Evolutionary conservation across 2,797 vertebrate species (phyloP).

Genomic region (Australoheros facetus): DNA sequence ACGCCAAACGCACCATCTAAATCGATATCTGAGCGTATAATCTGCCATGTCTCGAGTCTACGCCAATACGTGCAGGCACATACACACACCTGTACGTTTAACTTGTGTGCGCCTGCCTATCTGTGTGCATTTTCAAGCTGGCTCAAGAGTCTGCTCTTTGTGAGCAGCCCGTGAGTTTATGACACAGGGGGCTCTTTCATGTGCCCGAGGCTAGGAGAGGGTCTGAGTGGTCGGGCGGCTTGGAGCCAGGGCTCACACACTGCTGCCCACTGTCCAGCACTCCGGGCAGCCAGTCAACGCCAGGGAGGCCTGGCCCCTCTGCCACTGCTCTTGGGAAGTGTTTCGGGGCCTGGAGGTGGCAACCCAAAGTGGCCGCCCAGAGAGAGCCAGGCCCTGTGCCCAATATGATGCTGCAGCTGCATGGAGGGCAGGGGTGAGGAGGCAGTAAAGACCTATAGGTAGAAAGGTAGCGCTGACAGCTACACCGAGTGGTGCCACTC

Average conservation of each 20-base stretch:
- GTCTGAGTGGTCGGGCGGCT: constrained; percentile 84
- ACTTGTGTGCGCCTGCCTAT: constrained; percentile 39
- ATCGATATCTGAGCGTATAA: constrained; percentile 43
- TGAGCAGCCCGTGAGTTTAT: constrained; percentile 77
- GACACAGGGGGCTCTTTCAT: constrained; percentile 86
- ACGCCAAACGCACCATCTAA: constrained; percentile 50
- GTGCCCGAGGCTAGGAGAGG: constrained; percentile 81
- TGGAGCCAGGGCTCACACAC: constrained; percentile 83
- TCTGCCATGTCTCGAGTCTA: constrained; percentile 36
- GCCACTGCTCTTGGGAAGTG: constrained; percentile 82
- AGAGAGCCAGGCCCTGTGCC: constrained; percentile 75
- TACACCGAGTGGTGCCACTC: constrained; percentile 62
- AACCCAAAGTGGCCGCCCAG: constrained; percentile 83
- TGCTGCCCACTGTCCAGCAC: constrained; percentile 82
- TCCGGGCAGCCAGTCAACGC: constrained; percentile 85
- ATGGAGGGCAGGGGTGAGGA: constrained; percentile 37
- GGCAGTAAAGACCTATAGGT: constrained; percentile 61
- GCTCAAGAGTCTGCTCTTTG: constrained; percentile 64
- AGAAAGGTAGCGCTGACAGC: constrained; percentile 72
- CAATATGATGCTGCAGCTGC: constrained; percentile 50
- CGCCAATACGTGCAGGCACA: not conserved
- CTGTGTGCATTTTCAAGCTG: constrained; percentile 21
- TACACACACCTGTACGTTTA: constrained; percentile 24
- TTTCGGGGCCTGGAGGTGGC: constrained; percentile 78
- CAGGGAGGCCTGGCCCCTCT: constrained; percentile 81